These are phyloP conservation scores for Phrynosoma platyrhinos DNA, from an alignment of 2,113 vertebrate species.

Conservation along the genomic window DNA sequence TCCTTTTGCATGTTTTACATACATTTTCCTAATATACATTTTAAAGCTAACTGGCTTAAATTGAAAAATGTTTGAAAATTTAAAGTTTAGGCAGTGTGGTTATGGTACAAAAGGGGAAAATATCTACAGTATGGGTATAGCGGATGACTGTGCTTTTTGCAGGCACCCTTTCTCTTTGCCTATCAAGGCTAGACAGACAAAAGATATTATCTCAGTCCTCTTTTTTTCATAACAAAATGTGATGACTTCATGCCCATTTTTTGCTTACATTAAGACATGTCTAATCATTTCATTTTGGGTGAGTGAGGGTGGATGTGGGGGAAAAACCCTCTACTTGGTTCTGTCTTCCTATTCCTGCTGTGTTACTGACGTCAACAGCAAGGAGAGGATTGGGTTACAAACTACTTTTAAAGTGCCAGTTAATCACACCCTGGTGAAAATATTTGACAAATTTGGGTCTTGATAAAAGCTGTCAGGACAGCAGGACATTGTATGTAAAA, in stretches of 20 bases:
- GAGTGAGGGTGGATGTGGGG: neutral
- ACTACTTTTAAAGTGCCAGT: conserved; percentile 43
- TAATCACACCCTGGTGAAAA: conserved; percentile 44
- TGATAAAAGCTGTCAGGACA: conserved; percentile 36
- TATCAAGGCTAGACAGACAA: neutral
- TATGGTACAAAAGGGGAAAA: neutral
- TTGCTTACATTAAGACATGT: neutral
- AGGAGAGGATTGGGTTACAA: conserved; percentile 32
- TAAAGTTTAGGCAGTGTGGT: neutral
- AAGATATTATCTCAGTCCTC: neutral
- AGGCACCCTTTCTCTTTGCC: neutral
- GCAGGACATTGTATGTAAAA: conserved; percentile 28
- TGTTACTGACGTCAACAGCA: fast-evolving
- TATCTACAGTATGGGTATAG: neutral
- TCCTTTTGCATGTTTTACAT: neutral
- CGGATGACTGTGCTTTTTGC: neutral
- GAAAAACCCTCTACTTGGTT: conserved; percentile 3
- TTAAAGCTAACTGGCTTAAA: neutral
- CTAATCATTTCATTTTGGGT: neutral
- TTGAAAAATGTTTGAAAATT: neutral
- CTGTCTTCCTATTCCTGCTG: conserved; percentile 13
- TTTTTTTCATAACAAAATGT: neutral
- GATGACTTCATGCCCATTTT: neutral
- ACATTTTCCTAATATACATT: neutral
- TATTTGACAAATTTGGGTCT: conserved; percentile 50